Base-by-base conservation (phyloP, 2,888 invertebrate genomes). In the Monochamus alternatus region DNA sequence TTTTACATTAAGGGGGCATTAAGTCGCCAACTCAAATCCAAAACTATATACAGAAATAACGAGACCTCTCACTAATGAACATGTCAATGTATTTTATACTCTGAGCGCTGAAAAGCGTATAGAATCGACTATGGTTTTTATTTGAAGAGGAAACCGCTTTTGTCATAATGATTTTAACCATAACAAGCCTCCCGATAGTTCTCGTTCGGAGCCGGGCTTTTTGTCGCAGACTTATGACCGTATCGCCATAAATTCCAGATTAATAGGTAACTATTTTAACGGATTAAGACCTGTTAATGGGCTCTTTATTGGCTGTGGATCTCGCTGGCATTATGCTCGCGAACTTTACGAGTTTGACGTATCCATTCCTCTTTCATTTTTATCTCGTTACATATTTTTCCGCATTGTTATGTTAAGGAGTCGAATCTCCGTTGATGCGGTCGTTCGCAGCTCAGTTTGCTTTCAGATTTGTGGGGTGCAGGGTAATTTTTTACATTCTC, bases 111-210 rank as follows among this genome's bases (percentile, higher is more conserved):
- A 86, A 85, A 83, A 85, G 83, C 86, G 85, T 86, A 84, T 82
- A 85, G 85, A 85, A 86, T 86, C 81, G 84, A 83, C 84, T 75
- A 83, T 81, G 80, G 82, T 85, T 85, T 85, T 85, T 85, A 84
- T 85, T 83, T 81, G 78, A 81, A 77, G 78, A 78, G 77, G 77
- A 81, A 81, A 79, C 81, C 83, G 82, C 82, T 81, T 82, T 83
- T 85, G 83, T 85, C 83, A 84, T 83, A 83, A 83, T 81, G 83
- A 85, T 85, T 83, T 81, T 80, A 81, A 79, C 81, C 81, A 83
- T 82, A 83, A 82, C 81, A 80, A 82, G 82, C 74, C 38, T 52
- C 76, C 75, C 76, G 74, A 73, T 22, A 22, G 22, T 22, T 22
- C 22, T 22, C 22, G 22, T 22, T 70, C 51, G 69, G 65, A 62